A percentile compares a stretch with the other conserved stretches of the same genome.
Conservation (phyloP, 2,113 vertebrate species). For the Rana temporaria region DNA sequence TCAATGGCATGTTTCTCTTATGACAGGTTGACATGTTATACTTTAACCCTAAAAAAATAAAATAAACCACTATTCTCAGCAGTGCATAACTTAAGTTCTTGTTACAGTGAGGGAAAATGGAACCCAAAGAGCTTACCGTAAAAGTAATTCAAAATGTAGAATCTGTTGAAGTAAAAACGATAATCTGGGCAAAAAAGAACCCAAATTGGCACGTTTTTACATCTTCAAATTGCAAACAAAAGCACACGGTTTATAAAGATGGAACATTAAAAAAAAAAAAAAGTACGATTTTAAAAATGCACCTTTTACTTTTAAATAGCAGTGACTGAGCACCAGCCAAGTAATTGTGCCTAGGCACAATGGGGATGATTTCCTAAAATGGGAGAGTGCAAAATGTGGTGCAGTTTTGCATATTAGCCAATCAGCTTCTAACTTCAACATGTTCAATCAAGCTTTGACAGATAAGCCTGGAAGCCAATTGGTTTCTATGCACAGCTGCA, state of each 20-base stretch:
- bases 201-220: slow-evolving; percentile 48
- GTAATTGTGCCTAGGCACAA: no score
- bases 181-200: slow-evolving; percentile 60
- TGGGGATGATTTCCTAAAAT: no score
- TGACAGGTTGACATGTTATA: no score
- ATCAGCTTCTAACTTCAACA: no score
- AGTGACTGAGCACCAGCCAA: no score
- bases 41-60: neutral
- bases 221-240: slow-evolving; percentile 4
- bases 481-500: no score
- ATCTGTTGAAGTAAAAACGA: slow-evolving; percentile 55
- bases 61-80: neutral
- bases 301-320: no score
- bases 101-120: slow-evolving; percentile 15
- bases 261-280: neutral
- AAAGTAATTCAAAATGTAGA: slow-evolving; percentile 56
- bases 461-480: no score
- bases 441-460: no score
- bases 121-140: slow-evolving; percentile 44
- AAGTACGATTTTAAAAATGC: neutral
- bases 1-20: no score
- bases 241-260: neutral
- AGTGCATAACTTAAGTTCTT: neutral
- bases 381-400: no score
- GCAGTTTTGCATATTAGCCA: no score